A percentile compares a stretch with the other conserved stretches of the same genome.
Conservation (phyloP, 2,113 vertebrate species). For the Poecilia latipinna region DNA sequence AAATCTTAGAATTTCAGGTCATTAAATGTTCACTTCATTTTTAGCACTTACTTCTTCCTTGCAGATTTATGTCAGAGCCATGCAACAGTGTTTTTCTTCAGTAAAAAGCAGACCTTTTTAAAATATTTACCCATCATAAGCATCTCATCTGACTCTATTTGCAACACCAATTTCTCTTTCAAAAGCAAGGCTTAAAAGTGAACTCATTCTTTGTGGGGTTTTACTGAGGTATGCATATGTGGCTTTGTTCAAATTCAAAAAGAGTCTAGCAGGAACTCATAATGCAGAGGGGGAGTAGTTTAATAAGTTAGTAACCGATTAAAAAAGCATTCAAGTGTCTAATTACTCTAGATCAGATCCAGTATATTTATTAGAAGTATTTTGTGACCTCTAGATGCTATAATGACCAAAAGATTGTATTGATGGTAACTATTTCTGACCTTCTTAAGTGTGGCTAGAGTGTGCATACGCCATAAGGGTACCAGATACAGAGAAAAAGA, state of each 20-base stretch:
- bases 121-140: not conserved
- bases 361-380: too few relatives aligned
- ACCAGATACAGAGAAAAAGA: too few relatives aligned
- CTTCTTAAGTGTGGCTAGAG: too few relatives aligned
- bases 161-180: not conserved
- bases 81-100: not conserved
- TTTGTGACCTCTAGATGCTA: too few relatives aligned
- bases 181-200: not conserved
- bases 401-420: too few relatives aligned
- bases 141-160: not conserved
- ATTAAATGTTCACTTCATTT: not conserved
- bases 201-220: not conserved
- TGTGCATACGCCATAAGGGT: too few relatives aligned
- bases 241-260: not conserved
- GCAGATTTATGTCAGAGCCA: not conserved
- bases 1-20: not conserved
- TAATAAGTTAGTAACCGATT: too few relatives aligned
- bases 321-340: too few relatives aligned
- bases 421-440: too few relatives aligned
- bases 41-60: not conserved
- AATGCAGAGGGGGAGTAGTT: not conserved
- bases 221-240: slow-evolving; percentile 1
- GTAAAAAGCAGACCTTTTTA: not conserved
- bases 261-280: not conserved
- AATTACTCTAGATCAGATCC: too few relatives aligned